phyloP scores from a whole-genome alignment of 2,113 vertebrate species.

The Merops nubicus region DNA sequence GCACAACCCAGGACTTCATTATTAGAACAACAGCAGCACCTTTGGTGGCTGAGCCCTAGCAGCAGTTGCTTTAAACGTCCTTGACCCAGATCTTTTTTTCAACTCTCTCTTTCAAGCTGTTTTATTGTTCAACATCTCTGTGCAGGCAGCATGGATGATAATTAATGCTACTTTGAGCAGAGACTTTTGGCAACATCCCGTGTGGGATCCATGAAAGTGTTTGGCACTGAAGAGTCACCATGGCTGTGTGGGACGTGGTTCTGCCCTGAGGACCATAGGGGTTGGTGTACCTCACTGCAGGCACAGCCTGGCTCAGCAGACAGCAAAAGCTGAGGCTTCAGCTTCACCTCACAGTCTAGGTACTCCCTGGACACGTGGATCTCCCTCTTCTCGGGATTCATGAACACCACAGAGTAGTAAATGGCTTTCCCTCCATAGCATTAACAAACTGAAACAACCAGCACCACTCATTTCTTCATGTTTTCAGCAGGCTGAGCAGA shows the following conservation, averaged over 20 bases:
- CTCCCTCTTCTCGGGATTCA: neutral
- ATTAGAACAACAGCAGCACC: neutral
- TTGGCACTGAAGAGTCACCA: neutral
- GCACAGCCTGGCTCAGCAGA: neutral
- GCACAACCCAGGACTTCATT: neutral
- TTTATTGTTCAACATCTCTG: neutral
- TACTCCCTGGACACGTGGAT: neutral
- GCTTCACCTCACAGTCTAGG: neutral
- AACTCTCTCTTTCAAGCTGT: neutral
- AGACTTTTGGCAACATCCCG: rapidly evolving
- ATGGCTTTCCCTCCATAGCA: neutral
- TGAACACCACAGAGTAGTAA: neutral
- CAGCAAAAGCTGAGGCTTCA: neutral
- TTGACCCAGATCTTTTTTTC: neutral
- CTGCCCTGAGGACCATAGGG: neutral
- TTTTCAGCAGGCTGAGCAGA: neutral
- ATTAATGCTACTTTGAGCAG: neutral
- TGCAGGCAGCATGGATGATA: rapidly evolving
- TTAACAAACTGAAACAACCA: neutral
- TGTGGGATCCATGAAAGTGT: rapidly evolving
- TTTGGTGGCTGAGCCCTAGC: neutral
- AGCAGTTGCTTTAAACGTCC: neutral
- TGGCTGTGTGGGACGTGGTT: neutral
- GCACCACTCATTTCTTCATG: neutral
- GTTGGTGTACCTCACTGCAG: rapidly evolving